Evolutionary conservation across 2,113 vertebrate species (phyloP).

Genomic region (Spheniscus mendiculus): DNA sequence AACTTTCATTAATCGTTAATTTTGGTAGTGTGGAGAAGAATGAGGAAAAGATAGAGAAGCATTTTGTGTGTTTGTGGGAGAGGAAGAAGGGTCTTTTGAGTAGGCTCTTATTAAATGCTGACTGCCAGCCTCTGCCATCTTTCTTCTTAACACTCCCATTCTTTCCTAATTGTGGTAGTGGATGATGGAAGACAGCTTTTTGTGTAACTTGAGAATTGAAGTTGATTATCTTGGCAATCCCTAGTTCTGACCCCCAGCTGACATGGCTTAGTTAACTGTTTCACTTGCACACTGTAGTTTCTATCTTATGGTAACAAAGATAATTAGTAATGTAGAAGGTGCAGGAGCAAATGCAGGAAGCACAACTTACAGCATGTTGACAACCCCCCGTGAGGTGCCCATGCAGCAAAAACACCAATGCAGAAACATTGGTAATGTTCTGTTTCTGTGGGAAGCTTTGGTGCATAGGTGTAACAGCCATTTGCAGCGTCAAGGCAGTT

Average conservation of each 20-base stretch:
- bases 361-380: rapidly evolving
- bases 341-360: not conserved
- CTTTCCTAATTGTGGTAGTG: not conserved
- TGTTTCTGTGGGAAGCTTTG: not conserved
- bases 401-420: not conserved
- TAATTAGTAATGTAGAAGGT: not conserved
- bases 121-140: not conserved
- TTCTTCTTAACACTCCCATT: not conserved
- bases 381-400: not conserved
- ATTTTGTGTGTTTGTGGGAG: not conserved
- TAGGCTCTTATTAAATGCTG: not conserved
- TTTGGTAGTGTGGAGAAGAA: not conserved
- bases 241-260: not conserved
- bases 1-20: not conserved
- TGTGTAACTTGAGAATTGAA: not conserved
- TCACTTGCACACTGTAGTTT: not conserved
- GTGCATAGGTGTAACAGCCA: not conserved
- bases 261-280: not conserved
- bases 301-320: not conserved
- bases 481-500: not conserved
- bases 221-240: not conserved
- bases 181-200: not conserved
- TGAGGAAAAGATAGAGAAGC: not conserved
- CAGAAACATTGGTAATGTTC: not conserved
- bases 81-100: not conserved